Evolutionary conservation across 2,888 invertebrate species (phyloP), one percentile per base, ranked within the genome.

Genomic region (Chymomyza procnemis): DNA sequence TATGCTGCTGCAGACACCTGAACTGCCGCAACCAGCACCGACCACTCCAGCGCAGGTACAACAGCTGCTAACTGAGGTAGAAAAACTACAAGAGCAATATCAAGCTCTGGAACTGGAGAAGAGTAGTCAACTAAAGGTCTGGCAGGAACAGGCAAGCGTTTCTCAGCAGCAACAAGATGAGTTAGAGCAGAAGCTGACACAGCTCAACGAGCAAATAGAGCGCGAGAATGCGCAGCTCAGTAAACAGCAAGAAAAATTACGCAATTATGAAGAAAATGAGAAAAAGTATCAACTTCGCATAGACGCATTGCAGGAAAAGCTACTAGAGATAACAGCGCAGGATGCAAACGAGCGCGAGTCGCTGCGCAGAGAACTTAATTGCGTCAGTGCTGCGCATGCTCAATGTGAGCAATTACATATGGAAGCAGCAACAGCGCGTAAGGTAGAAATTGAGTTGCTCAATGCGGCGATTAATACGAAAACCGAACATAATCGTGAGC

Each of bases 401-500:
- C 91, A 90, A 54, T 87, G 85, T 47, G 77, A 80, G 34, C 79
- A 79, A 8, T 69, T 74, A n/a, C 87, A 90, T n/a, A 88, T 88
- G 52, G 88, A 89, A 46, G 87, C 89, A 26, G 87, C 90, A 16
- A 88, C 92, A 18, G 91, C 91, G 30, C 88, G 91, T 41, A 92
- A 92, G 62, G 92, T 92, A 67, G 94, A 95, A 86, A 90, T 94
- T 1, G 90, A 91, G 19, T 91, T 91, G 67, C 88, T 94, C 47
- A 93, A 93, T 79, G 92, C 93, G 14, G 92, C 92, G 41, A 79
- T 95, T 0, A 92, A 91, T 67, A 93, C 93, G 57, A 93, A 93
- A 78, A 94, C 94, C 48, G 80, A 92, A 90, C 88, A 92, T 89
- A 73, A 92, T 89, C 21, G 81, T 88, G 80, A 89, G 16, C 66